A percentile compares a stretch with the other conserved stretches of the same genome.
Evolutionary conservation across 2,113 vertebrate species (phyloP).

Genomic region (Lagopus muta): DNA sequence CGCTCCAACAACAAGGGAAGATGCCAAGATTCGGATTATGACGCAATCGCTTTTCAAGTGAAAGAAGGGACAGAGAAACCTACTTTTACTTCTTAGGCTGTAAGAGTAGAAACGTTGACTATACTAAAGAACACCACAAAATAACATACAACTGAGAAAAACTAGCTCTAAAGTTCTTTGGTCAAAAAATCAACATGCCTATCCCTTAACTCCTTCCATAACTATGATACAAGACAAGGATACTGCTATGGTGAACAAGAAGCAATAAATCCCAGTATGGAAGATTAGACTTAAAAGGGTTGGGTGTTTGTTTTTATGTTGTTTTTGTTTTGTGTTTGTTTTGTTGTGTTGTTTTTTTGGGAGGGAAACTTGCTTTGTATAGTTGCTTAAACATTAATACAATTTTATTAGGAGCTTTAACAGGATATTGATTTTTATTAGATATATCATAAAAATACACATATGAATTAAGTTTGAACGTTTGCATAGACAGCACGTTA

Average conservation of each 20-base stretch:
- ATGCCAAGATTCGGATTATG: background rate
- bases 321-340: background rate
- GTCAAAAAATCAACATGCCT: background rate
- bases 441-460: background rate
- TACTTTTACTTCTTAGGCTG: background rate
- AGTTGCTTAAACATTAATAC: background rate
- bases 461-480: background rate
- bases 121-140: background rate
- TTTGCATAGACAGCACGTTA: too few relatives aligned
- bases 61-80: background rate
- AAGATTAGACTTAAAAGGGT: background rate
- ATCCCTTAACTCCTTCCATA: background rate
- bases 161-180: background rate
- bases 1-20: background rate
- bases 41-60: background rate
- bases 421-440: background rate
- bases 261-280: background rate
- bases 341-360: background rate
- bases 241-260: background rate
- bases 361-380: background rate
- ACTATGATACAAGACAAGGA: background rate
- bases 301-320: background rate
- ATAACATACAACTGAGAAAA: background rate
- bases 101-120: background rate
- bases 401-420: background rate